Evolutionary conservation across 2,113 vertebrate genomes (phyloP).

Genomic region (Cinclus mexicanus): DNA sequence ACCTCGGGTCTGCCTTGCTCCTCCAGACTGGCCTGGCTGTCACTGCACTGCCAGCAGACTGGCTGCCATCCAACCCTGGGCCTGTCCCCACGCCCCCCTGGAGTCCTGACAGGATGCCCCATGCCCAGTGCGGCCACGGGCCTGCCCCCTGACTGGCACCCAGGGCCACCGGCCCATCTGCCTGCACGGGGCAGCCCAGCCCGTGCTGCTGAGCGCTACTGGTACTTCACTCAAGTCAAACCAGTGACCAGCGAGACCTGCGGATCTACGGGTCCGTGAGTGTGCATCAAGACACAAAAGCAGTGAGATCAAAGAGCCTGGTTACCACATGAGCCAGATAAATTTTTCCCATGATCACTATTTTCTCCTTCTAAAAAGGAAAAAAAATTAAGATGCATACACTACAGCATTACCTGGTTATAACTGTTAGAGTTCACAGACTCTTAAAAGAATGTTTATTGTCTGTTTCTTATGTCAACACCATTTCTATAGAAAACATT

Average conservation of each 20-base stretch:
- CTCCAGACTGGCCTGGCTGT: background rate
- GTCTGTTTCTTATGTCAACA: fast-evolving
- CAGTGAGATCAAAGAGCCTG: background rate
- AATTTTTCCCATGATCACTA: background rate
- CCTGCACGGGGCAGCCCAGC: background rate
- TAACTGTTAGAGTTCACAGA: background rate
- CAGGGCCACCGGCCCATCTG: fast-evolving
- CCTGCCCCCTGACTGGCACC: background rate
- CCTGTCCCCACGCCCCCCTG: background rate
- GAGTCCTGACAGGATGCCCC: background rate
- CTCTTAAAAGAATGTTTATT: background rate
- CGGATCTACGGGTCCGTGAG: background rate
- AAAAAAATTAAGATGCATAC: background rate
- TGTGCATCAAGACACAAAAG: background rate
- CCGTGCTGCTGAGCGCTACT: background rate
- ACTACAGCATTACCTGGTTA: background rate
- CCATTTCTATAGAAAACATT: background rate
- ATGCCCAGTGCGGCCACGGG: fast-evolving
- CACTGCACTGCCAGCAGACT: background rate
- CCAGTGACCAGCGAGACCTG: background rate
- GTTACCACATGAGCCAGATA: background rate
- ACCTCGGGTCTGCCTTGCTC: background rate
- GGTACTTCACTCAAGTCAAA: background rate
- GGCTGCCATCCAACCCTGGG: background rate
- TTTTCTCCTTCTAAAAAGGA: background rate